Evolutionary conservation across 1,140 invertebrate genomes (phyloP), one percentile per base, ranked within the genome.

Genomic region (Uloborus diversus): DNA sequence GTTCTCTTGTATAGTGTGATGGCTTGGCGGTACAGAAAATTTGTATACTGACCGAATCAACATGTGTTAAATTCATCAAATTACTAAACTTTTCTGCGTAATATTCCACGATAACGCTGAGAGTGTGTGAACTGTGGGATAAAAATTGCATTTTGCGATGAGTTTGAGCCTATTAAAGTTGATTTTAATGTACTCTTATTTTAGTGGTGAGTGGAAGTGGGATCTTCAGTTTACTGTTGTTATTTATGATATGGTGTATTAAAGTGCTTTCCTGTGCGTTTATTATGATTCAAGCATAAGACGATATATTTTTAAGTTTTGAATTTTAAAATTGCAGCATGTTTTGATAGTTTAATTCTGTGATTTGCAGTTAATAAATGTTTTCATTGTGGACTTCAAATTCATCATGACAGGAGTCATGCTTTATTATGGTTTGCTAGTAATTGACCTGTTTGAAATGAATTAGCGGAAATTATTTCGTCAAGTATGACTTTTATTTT

Each of bases 1-100:
- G 49, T 51, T 51, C 49, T 51, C 20, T 11, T 11, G 20, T 51
- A n/a, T 4, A 51, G 4, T 51, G 53, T 73, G 73, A 65, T 78
- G 73, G 73, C 73, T 78, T 78, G 73, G 73, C 73, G 73, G 73
- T 78, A 78, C 66, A n/a, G 73, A 27, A 61, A 62, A 78, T 65
- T 7, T 56, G 61, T 65, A 56, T n/a, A 53, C 28, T 35, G 23
- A 56, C 61, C n/a, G 61, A 65, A 78, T 65, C 73, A 78, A 78
- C 73, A 78, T 78, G 73, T 78, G 73, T 78, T 64, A 64, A 78
- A 42, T 78, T 61, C 47, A 20, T 56, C 56, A 66, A 56, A 49
- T 78, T 64, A 20, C 57, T 17, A 65, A 25, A 33, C 20, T 53
- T 65, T 62, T 13, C 28, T 42, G 17, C 47, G 20, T 14, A n/a